These are phyloP conservation scores for Isurus oxyrinchus DNA, from an alignment of 2,113 vertebrate genomes.

Conservation along the genomic window DNA sequence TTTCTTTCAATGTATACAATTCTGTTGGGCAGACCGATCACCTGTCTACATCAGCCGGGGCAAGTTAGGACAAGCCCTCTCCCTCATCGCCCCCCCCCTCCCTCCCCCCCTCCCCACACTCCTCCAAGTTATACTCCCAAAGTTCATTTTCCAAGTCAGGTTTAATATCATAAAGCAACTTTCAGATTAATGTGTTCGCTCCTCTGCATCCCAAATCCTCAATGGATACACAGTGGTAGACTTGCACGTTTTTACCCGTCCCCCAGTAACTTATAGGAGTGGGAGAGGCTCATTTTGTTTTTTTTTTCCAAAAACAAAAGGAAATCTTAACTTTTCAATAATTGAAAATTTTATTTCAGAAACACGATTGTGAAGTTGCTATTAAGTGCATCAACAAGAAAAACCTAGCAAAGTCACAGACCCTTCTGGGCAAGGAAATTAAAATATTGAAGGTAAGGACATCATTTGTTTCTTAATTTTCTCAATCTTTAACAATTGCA, in stretches of 20 bases:
- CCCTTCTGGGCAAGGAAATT: slow-evolving; percentile 87
- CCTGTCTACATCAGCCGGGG: background rate
- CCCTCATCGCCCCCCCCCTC: too few species aligned
- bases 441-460: slow-evolving; percentile 87
- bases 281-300: background rate
- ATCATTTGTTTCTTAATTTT: background rate
- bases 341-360: slow-evolving; percentile 56
- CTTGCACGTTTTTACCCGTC: background rate
- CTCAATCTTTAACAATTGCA: background rate
- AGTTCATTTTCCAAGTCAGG: too few species aligned
- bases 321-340: background rate
- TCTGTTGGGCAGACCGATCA: slow-evolving; percentile 31
- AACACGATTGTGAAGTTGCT: slow-evolving; percentile 83
- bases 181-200: too few species aligned
- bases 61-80: background rate
- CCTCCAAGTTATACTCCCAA: too few species aligned
- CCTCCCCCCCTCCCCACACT: too few species aligned
- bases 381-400: slow-evolving; percentile 98
- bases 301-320: too few species aligned
- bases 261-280: background rate
- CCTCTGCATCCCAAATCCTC: too few species aligned
- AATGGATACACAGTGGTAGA: too few species aligned
- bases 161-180: too few species aligned
- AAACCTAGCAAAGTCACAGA: slow-evolving; percentile 86
- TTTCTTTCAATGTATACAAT: background rate